Percentiles rank a stretch among this genome's conserved stretches.
Evolutionary conservation across 2,113 vertebrate genomes (phyloP).

Genomic region (Marcusenius ussheri): DNA sequence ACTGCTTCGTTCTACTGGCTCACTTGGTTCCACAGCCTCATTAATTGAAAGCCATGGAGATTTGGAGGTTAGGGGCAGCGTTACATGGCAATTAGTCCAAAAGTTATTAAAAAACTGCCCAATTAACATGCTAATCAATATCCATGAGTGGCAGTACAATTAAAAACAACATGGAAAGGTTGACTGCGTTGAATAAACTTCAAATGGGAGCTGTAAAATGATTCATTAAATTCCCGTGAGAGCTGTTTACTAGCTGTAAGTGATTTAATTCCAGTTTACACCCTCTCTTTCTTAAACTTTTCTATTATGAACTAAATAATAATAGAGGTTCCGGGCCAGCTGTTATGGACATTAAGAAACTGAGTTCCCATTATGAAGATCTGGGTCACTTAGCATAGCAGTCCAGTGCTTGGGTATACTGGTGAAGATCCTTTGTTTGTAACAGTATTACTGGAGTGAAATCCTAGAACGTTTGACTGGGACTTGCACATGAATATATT

Average conservation of each 20-base stretch:
- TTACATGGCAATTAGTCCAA: neutral
- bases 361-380: neutral
- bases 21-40: neutral
- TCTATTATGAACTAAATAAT: neutral
- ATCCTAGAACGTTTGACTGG: neutral
- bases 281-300: neutral
- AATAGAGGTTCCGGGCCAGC: neutral
- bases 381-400: neutral
- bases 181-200: neutral
- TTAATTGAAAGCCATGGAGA: conserved; percentile 1
- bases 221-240: neutral
- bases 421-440: neutral
- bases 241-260: neutral
- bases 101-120: conserved; percentile 7
- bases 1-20: neutral
- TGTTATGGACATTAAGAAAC: neutral
- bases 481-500: neutral
- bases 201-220: neutral
- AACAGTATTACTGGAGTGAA: neutral
- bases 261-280: conserved; percentile 1
- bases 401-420: neutral
- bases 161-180: conserved; percentile 1
- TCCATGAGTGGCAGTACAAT: neutral
- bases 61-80: neutral
- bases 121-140: conserved; percentile 7